These are phyloP conservation scores for Prunella himalayana DNA, from an alignment of 2,113 vertebrate genomes.

Conservation along the genomic window DNA sequence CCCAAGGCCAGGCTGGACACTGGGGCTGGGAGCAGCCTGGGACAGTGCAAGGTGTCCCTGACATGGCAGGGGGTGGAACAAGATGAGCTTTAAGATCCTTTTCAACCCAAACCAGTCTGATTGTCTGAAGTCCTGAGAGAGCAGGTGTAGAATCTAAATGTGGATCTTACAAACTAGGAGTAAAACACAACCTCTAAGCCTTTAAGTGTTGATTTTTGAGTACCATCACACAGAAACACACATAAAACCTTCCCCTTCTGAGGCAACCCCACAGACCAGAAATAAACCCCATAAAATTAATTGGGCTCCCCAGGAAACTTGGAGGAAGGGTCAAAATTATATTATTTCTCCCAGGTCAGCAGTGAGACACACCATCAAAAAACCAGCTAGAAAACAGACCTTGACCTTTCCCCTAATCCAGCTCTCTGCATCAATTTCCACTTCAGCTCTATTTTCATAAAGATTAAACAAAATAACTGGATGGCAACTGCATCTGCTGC, in stretches of 20 bases:
- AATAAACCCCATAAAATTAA: not conserved
- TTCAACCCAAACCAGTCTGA: not conserved
- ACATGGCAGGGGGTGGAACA: not conserved
- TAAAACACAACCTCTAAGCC: not conserved
- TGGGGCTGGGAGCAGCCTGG: not conserved
- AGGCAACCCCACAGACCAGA: not conserved
- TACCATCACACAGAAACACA: not conserved
- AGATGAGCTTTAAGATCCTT: rapidly evolving
- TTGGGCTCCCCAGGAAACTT: not conserved
- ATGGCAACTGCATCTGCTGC: not conserved
- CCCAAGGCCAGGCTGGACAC: not conserved
- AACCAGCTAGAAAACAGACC: not conserved
- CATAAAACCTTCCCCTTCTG: not conserved
- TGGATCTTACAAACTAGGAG: not conserved
- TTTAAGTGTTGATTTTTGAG: not conserved
- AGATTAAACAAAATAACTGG: not conserved
- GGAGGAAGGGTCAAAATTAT: not conserved
- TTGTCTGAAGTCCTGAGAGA: not conserved
- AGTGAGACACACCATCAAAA: not conserved
- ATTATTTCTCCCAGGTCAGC: not conserved
- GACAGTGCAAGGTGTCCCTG: not conserved
- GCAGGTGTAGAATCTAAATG: not conserved
- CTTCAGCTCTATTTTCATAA: not conserved
- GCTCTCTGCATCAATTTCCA: not conserved
- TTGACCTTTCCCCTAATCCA: not conserved